phyloP scores from a whole-genome alignment of 1,140 invertebrate genomes.

The Zaprionus lachaisei region DNA sequence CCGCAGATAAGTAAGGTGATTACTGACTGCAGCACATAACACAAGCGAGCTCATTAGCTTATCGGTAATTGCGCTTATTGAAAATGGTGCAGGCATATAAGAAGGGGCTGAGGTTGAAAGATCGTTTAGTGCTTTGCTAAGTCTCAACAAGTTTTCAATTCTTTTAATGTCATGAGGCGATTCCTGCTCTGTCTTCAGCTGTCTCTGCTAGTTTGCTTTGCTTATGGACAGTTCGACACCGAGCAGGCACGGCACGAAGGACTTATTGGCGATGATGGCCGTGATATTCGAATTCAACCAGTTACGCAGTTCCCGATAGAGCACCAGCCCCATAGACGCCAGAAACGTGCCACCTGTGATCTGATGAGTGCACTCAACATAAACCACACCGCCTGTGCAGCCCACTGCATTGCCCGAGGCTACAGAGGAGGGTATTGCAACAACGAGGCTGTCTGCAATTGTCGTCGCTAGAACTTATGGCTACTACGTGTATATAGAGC shows the following conservation, averaged over 20 bases:
- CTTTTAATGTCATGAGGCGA: neutral
- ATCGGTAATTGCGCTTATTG: neutral
- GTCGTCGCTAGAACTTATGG: constrained; percentile 40
- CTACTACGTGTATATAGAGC: neutral
- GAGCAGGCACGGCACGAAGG: neutral
- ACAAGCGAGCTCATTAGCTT: neutral
- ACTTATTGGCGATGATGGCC: neutral
- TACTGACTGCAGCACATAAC: neutral
- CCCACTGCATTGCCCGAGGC: constrained; percentile 56
- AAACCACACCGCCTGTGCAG: constrained; percentile 69
- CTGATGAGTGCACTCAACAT: constrained; percentile 59
- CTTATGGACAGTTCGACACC: neutral
- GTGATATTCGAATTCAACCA: neutral
- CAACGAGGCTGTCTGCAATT: constrained; percentile 61
- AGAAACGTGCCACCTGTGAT: constrained; percentile 77
- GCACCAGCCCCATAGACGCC: constrained; percentile 29
- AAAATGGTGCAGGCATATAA: neutral
- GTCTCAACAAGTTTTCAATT: neutral
- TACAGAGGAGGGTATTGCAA: constrained; percentile 70
- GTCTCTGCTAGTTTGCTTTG: neutral
- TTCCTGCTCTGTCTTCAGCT: neutral
- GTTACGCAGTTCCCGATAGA: too few species aligned
- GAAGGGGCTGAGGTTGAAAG: neutral
- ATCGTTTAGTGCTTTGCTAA: neutral
- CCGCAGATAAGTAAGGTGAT: neutral